Evolutionary conservation across 2,888 invertebrate species (phyloP).

Genomic region (Drosophila neotestacea): DNA sequence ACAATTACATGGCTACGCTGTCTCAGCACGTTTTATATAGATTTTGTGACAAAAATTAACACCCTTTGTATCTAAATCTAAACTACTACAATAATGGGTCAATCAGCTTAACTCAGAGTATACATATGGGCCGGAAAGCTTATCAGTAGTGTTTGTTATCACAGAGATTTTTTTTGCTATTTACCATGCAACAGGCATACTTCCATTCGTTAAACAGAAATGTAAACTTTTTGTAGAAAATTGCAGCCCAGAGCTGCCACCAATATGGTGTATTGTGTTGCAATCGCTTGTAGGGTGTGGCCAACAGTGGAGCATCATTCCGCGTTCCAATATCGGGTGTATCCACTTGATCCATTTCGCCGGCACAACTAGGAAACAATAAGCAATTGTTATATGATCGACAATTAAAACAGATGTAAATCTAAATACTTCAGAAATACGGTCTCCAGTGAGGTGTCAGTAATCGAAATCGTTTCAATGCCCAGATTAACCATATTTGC

Average conservation of each 20-base stretch:
- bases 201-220: conserved; percentile 79
- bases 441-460: conserved; percentile 96
- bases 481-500: conserved; percentile 87
- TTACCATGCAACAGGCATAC: conserved; percentile 79
- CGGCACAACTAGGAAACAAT: conserved; percentile 70
- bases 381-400: not conserved
- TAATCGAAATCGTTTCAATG: conserved; percentile 92
- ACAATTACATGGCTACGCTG: too few relatives aligned
- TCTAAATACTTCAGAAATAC: conserved; percentile 91
- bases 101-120: too few relatives aligned
- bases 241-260: conserved; percentile 75
- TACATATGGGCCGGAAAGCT: too few relatives aligned
- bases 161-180: not conserved
- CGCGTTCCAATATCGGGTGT: conserved; percentile 48
- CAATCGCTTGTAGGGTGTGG: conserved; percentile 59
- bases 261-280: conserved; percentile 41
- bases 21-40: too few relatives aligned
- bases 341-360: conserved; percentile 79
- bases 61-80: too few relatives aligned
- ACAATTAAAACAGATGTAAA: not conserved
- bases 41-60: too few relatives aligned
- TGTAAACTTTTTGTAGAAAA: conserved; percentile 83
- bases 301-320: conserved; percentile 48
- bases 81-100: too few relatives aligned
- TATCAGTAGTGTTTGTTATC: not conserved